Evolutionary conservation across 1,140 invertebrate species (phyloP).

Genomic region (Lordiphosa clarofinis): DNA sequence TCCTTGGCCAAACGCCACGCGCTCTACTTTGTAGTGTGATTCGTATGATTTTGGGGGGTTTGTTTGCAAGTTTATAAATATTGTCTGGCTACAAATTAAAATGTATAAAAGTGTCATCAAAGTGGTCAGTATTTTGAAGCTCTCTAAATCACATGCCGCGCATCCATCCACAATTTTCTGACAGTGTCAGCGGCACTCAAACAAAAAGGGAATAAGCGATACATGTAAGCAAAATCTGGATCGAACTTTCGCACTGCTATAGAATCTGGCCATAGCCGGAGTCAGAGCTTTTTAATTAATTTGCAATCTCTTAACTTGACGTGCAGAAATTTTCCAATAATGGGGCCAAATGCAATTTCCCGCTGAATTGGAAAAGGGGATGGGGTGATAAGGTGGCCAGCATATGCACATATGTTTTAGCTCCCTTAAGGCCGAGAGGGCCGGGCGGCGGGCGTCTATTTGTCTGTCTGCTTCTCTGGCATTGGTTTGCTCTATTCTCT

Average conservation of each 20-base stretch:
- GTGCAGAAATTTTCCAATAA: slow-evolving; percentile 62
- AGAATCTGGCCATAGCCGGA: slow-evolving; percentile 4
- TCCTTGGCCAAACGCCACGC: slow-evolving; percentile 48
- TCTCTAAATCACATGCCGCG: slow-evolving; percentile 2
- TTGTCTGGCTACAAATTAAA: background rate
- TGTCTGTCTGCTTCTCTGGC: slow-evolving; percentile 11
- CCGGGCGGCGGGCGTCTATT: slow-evolving; percentile 19
- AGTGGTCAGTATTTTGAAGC: background rate
- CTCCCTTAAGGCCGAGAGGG: slow-evolving; percentile 10
- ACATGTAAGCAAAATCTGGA: too few relatives aligned
- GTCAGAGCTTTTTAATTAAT: slow-evolving; percentile 59
- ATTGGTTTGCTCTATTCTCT: background rate
- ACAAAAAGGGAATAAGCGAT: too few relatives aligned
- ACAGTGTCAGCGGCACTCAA: background rate
- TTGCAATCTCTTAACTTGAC: slow-evolving; percentile 58
- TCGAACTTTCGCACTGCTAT: background rate
- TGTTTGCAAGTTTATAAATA: background rate
- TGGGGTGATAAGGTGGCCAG: slow-evolving; percentile 12
- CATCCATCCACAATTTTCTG: background rate
- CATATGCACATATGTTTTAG: slow-evolving; percentile 19
- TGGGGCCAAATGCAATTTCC: slow-evolving; percentile 65
- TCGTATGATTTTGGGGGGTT: background rate
- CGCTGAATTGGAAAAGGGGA: slow-evolving; percentile 30
- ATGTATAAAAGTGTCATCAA: slow-evolving; percentile 7
- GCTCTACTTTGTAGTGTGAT: slow-evolving; percentile 19